These are phyloP conservation scores for Diplosoma virens DNA, from an alignment of 23 tunicate species.

Conservation along the genomic window DNA sequence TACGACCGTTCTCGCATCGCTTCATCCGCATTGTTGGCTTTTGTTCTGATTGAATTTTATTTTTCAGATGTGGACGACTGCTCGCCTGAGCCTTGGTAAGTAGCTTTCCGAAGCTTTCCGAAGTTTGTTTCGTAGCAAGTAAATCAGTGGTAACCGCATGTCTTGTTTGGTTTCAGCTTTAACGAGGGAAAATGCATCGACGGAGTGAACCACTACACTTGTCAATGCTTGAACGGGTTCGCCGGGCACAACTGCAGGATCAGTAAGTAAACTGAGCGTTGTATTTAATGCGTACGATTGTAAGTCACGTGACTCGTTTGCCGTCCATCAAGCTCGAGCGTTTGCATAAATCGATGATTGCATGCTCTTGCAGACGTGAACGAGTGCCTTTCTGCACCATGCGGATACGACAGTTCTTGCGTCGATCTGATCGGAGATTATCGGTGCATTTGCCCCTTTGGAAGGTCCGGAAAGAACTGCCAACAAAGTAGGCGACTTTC, in stretches of 20 bases:
- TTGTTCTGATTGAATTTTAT: not conserved
- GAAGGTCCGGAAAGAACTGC: conserved; percentile 68
- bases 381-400: conserved; percentile 73
- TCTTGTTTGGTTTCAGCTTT: conserved; percentile 37
- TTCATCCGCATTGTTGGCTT: not conserved
- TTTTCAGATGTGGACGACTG: conserved; percentile 90
- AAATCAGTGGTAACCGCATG: not conserved
- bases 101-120: not conserved
- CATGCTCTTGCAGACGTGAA: conserved; percentile 49
- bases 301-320: too few relatives aligned
- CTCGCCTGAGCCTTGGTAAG: conserved; percentile 92
- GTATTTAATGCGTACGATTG: not conserved
- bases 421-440: conserved; percentile 54
- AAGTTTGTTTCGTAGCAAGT: not conserved
- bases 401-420: conserved; percentile 75
- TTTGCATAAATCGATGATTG: too few relatives aligned
- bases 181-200: conserved; percentile 79
- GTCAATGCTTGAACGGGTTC: conserved; percentile 72
- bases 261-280: conserved; percentile 47
- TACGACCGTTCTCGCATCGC: too few relatives aligned
- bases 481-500: conserved; percentile 47
- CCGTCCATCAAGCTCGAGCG: too few relatives aligned
- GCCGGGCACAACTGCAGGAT: conserved; percentile 71
- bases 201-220: conserved; percentile 69
- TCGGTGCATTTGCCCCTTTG: conserved; percentile 71